Conservation (phyloP, 2,797 vertebrate species). For the Aldrovandia affinis region DNA sequence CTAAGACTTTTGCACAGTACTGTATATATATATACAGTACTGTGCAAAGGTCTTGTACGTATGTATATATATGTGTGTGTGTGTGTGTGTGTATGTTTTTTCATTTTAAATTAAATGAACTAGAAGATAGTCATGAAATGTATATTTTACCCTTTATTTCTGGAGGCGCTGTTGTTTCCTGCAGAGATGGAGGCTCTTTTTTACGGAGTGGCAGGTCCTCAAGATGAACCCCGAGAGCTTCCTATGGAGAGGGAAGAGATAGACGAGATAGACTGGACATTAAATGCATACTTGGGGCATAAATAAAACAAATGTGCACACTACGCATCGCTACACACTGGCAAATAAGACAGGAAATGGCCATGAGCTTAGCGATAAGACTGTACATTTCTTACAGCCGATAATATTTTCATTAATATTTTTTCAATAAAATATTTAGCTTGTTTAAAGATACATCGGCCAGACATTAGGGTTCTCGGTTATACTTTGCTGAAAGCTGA, state of each 20-base stretch:
- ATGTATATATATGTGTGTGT: no score
- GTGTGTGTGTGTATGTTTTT: no score
- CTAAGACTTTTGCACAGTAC: no score
- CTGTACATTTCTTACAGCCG: not conserved
- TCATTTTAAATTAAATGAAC: no score
- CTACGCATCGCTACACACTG: not conserved
- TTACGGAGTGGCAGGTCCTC: conserved; percentile 49
- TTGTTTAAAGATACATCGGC: not conserved
- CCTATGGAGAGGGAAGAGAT: conserved; percentile 57
- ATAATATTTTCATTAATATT: no score
- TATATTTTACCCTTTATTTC: not conserved
- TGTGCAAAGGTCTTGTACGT: no score
- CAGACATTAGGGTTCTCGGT: not conserved
- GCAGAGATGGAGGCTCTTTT: conserved; percentile 22
- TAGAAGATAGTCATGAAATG: no score
- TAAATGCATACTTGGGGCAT: no score
- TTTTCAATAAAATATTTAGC: not conserved
- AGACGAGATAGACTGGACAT: no score
- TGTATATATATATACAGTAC: no score
- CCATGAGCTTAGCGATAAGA: not conserved
- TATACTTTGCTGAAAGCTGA: not conserved
- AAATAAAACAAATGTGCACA: not conserved
- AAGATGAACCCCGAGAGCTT: conserved; percentile 74
- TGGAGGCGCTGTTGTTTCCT: conserved; percentile 18
- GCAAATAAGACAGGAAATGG: not conserved